A percentile compares a stretch with the other conserved stretches of the same genome.
Evolutionary conservation across 2,797 vertebrate species (phyloP).

Genomic region (Pipistrellus pygmaeus): DNA sequence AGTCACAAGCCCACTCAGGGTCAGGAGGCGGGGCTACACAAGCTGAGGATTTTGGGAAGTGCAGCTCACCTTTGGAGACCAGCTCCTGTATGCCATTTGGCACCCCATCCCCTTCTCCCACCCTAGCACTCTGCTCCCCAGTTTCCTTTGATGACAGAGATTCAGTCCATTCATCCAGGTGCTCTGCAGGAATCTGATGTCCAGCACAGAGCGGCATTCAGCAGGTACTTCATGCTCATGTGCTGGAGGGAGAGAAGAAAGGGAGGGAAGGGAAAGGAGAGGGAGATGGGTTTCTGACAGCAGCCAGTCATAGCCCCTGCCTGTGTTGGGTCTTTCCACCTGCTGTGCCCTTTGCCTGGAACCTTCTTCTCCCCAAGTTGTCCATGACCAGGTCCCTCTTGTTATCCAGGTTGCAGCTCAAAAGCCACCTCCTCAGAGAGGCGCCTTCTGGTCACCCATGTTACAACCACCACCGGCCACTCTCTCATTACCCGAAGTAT

Average conservation of each 20-base stretch:
- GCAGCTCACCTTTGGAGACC: neutral
- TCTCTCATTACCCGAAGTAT: neutral
- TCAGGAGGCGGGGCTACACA: neutral
- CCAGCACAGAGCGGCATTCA: neutral
- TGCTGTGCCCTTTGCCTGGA: neutral
- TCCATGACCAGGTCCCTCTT: neutral
- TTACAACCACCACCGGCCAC: neutral
- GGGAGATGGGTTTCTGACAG: neutral
- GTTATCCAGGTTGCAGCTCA: neutral
- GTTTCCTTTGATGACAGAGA: neutral
- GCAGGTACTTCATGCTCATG: neutral
- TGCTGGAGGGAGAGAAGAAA: neutral
- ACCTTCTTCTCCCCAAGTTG: neutral
- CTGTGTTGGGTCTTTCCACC: neutral
- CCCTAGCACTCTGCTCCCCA: neutral
- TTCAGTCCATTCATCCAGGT: neutral
- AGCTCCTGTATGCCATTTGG: rapidly evolving
- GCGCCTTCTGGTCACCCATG: neutral
- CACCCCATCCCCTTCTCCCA: neutral
- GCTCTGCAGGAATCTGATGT: neutral
- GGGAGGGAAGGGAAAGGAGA: rapidly evolving
- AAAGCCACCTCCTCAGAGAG: neutral
- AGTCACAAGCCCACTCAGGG: neutral
- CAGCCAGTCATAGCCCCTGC: neutral
- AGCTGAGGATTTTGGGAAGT: neutral